Evolutionary conservation across 1,140 invertebrate genomes (phyloP).

Genomic region (Caenorhabditis latens): DNA sequence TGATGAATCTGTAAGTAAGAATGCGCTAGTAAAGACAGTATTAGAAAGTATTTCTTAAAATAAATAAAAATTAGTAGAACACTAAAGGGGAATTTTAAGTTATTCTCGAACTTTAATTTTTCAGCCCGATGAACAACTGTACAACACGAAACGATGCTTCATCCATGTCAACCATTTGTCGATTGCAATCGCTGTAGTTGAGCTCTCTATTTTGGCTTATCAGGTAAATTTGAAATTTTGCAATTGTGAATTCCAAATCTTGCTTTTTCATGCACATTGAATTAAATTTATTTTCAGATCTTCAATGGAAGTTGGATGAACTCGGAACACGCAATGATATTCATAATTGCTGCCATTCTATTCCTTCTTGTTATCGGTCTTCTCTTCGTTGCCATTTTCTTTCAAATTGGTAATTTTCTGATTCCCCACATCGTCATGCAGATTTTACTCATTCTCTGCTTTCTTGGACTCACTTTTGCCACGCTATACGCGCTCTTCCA

Average conservation of each 20-base stretch:
- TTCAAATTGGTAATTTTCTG: slow-evolving; percentile 16
- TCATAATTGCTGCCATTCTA: slow-evolving; percentile 29
- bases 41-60: not conserved
- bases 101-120: not conserved
- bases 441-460: slow-evolving; percentile 37
- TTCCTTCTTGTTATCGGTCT: slow-evolving; percentile 30
- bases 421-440: slow-evolving; percentile 42
- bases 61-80: no score
- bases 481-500: slow-evolving; percentile 30
- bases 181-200: slow-evolving; percentile 22
- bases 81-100: no score
- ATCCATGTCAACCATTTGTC: slow-evolving; percentile 33
- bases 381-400: slow-evolving; percentile 33
- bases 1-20: slow-evolving; percentile 4
- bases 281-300: not conserved
- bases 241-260: not conserved
- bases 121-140: not conserved
- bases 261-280: not conserved
- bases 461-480: slow-evolving; percentile 17
- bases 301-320: slow-evolving; percentile 22
- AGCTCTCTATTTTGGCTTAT: slow-evolving; percentile 36
- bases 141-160: slow-evolving; percentile 41
- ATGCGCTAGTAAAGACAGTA: no score
- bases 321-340: slow-evolving; percentile 26
- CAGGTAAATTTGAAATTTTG: not conserved